Conservation (phyloP, 2,888 invertebrate species). For the Himalopsyche kuldschensis region DNA sequence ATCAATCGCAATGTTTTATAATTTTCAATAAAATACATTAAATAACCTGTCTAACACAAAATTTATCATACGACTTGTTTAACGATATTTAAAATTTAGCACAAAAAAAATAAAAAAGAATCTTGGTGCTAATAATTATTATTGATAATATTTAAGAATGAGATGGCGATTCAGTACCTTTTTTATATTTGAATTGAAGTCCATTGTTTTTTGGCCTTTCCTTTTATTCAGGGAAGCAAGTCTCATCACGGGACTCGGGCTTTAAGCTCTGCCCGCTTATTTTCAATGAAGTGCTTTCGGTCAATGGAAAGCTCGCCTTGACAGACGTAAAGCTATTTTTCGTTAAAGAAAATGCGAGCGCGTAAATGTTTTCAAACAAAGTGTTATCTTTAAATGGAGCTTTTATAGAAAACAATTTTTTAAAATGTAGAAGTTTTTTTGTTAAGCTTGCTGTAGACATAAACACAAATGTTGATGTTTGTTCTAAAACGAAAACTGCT, state of each 20-base stretch:
- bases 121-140: too few species aligned
- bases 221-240: background rate
- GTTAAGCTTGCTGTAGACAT: background rate
- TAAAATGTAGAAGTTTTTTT: background rate
- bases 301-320: constrained; percentile 1
- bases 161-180: too few species aligned
- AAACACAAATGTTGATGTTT: background rate
- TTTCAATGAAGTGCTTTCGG: constrained; percentile 16
- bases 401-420: background rate
- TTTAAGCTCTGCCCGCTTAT: constrained; percentile 4
- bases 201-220: background rate
- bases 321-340: constrained; percentile 1
- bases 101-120: too few species aligned
- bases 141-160: too few species aligned
- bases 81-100: too few species aligned
- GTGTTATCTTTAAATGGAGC: background rate
- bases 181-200: too few species aligned
- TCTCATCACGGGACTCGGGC: background rate
- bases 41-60: too few species aligned
- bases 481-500: background rate
- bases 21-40: too few species aligned
- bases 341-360: background rate
- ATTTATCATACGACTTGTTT: too few species aligned
- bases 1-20: too few species aligned
- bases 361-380: constrained; percentile 1